phyloP scores from a whole-genome alignment of 23 tunicate species.

The Styela plicata region DNA sequence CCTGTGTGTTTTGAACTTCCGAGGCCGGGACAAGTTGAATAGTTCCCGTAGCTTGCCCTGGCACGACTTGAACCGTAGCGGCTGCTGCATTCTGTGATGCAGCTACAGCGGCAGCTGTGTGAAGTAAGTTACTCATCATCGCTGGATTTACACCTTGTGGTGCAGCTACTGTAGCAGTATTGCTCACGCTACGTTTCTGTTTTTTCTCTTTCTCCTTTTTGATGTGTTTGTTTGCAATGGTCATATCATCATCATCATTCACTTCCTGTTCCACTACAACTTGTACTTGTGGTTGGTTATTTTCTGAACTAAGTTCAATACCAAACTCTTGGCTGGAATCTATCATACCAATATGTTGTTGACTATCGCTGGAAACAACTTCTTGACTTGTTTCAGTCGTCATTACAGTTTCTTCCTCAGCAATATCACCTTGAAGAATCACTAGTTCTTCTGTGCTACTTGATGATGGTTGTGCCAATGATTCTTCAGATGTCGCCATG shows the following conservation, averaged over 20 bases:
- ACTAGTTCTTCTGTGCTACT: background rate
- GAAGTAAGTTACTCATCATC: slow-evolving; percentile 91
- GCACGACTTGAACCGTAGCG: slow-evolving; percentile 91
- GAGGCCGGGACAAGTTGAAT: slow-evolving; percentile 82
- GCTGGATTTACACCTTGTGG: slow-evolving; percentile 96
- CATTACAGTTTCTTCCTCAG: slow-evolving; percentile 33
- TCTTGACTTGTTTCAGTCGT: slow-evolving; percentile 1
- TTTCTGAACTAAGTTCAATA: slow-evolving; percentile 31
- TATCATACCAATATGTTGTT: background rate
- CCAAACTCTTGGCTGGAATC: slow-evolving; percentile 10
- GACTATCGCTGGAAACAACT: background rate
- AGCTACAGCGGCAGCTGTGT: slow-evolving; percentile 97
- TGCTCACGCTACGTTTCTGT: slow-evolving; percentile 18
- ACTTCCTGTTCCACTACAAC: slow-evolving; percentile 85
- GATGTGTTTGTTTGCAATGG: background rate
- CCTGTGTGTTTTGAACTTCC: slow-evolving; percentile 81
- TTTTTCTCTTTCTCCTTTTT: slow-evolving; percentile 8
- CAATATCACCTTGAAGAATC: slow-evolving; percentile 25
- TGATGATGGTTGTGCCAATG: background rate
- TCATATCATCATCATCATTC: slow-evolving; percentile 11
- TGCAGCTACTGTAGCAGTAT: slow-evolving; percentile 96
- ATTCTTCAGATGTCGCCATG: background rate
- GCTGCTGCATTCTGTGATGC: slow-evolving; percentile 94
- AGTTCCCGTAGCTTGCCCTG: slow-evolving; percentile 94
- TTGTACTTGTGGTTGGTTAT: slow-evolving; percentile 58